A percentile compares a stretch with the other conserved stretches of the same genome.
These are phyloP conservation scores for Lepidothrix coronata DNA, from an alignment of 2,113 vertebrate species.

Conservation along the genomic window DNA sequence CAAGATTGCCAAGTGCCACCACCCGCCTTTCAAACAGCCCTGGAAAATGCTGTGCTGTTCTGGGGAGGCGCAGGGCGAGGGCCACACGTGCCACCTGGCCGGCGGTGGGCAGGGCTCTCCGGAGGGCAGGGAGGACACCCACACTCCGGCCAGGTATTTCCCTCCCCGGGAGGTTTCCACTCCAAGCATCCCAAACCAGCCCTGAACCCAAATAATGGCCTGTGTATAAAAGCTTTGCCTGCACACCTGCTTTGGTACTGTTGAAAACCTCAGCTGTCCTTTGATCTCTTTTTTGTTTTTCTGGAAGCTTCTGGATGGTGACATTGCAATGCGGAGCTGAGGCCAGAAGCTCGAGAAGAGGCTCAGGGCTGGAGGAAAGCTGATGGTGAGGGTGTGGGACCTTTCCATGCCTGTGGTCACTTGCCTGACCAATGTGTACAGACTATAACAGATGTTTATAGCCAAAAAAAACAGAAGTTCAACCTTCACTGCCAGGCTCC, in stretches of 20 bases:
- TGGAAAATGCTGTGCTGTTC: not conserved
- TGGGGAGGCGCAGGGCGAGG: accelerated
- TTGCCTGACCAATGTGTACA: accelerated
- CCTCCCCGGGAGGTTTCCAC: accelerated
- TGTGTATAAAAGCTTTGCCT: not conserved
- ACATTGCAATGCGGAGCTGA: accelerated
- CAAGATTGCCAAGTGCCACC: not conserved
- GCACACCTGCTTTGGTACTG: not conserved
- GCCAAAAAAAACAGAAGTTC: not conserved
- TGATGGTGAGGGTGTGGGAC: not conserved
- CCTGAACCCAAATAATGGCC: not conserved
- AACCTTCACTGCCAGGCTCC: accelerated
- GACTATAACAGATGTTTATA: accelerated
- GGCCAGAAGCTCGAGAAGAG: not conserved
- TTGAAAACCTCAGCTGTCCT: not conserved
- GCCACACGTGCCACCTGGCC: not conserved
- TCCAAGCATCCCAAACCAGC: not conserved
- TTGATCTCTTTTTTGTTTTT: not conserved
- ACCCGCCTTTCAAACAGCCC: not conserved
- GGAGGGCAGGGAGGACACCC: accelerated
- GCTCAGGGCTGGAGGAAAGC: not conserved
- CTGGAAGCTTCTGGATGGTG: not conserved
- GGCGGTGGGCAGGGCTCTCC: not conserved
- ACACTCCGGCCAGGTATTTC: accelerated
- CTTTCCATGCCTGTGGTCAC: accelerated